Evolutionary conservation across 2,113 vertebrate species (phyloP).

Genomic region (Clarias batrachus): DNA sequence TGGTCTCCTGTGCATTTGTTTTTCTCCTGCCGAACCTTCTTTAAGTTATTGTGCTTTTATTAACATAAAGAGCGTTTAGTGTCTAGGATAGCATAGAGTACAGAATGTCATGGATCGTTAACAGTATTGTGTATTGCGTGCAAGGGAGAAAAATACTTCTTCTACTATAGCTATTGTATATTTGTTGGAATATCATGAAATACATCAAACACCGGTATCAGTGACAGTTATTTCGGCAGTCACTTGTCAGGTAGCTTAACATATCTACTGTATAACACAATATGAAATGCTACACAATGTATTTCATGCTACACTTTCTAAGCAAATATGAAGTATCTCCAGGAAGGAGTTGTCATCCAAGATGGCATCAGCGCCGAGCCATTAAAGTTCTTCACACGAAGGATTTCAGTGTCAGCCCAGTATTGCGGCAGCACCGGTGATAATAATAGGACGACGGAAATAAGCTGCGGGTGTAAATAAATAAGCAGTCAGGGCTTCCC

Average conservation of each 20-base stretch:
- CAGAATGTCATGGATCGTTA: conserved; percentile 21
- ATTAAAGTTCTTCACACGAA: conserved; percentile 11
- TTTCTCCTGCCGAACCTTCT: not conserved
- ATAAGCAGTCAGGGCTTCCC: conserved; percentile 43
- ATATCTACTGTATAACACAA: not conserved
- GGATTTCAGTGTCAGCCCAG: not conserved
- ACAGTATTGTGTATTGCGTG: not conserved
- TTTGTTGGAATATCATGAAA: not conserved
- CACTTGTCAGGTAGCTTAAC: not conserved
- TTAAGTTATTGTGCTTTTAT: not conserved
- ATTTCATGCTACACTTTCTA: not conserved
- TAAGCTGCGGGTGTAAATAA: conserved; percentile 53
- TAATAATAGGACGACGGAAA: conserved; percentile 43
- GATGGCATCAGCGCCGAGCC: conserved; percentile 1
- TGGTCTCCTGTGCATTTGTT: no score
- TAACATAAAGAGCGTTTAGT: not conserved
- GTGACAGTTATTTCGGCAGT: not conserved
- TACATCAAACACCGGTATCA: not conserved
- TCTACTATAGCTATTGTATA: not conserved
- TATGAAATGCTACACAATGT: not conserved
- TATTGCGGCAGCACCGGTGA: not conserved
- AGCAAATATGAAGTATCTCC: conserved; percentile 3
- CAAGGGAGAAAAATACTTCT: not conserved
- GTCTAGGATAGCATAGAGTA: not conserved
- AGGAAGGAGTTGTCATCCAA: not conserved